A percentile compares a stretch with the other conserved stretches of the same genome.
Evolutionary conservation across 1,140 invertebrate genomes (phyloP).

Genomic region (Cydia amplana): DNA sequence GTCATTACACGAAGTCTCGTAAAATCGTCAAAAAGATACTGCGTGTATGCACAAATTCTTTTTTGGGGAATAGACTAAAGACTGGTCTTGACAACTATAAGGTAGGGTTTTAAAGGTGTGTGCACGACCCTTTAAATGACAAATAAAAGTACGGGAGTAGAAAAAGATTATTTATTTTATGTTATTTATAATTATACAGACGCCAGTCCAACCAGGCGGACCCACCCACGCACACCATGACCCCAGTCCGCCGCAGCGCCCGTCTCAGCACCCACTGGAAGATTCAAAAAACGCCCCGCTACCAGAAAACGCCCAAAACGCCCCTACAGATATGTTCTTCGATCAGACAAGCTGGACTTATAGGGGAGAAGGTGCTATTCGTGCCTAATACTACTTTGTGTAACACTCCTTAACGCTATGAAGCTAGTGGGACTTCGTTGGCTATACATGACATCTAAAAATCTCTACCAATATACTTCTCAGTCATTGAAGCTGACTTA

Average conservation of each 20-base stretch:
- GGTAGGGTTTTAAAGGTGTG: too few relatives aligned
- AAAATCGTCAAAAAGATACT: too few relatives aligned
- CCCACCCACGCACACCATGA: slow-evolving; percentile 40
- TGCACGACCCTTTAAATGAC: too few relatives aligned
- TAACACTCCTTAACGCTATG: slow-evolving; percentile 14
- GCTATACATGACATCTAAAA: background rate
- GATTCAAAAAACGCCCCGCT: slow-evolving; percentile 39
- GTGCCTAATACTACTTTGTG: slow-evolving; percentile 42
- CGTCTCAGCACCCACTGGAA: slow-evolving; percentile 50
- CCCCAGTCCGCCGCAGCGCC: slow-evolving; percentile 49
- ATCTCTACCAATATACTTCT: slow-evolving; percentile 51
- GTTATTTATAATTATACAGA: slow-evolving; percentile 30
- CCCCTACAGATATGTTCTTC: slow-evolving; percentile 51
- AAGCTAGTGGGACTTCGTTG: too few relatives aligned
- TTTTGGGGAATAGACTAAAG: too few relatives aligned
- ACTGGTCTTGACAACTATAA: too few relatives aligned
- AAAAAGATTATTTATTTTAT: background rate
- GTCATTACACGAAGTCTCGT: too few relatives aligned
- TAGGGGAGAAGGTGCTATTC: slow-evolving; percentile 39
- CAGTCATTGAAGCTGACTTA: slow-evolving; percentile 48
- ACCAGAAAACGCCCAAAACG: slow-evolving; percentile 38
- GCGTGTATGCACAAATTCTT: too few relatives aligned
- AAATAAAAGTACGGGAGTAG: too few relatives aligned
- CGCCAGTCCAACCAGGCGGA: slow-evolving; percentile 37
- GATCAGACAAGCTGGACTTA: slow-evolving; percentile 48